Evolutionary conservation across 2,113 vertebrate genomes (phyloP).

Genomic region (Chaetura pelagica): DNA sequence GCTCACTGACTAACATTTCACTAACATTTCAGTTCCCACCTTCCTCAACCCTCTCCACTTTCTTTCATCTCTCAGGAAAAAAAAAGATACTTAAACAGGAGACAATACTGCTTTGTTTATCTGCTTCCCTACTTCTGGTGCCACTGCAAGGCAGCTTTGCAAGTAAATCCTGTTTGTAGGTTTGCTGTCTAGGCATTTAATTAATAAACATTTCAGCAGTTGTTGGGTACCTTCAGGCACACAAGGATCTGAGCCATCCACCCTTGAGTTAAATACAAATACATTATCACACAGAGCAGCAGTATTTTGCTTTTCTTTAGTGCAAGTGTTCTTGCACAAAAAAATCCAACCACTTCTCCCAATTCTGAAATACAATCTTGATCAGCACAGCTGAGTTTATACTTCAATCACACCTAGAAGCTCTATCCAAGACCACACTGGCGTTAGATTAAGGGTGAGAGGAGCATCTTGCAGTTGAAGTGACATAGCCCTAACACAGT

Average conservation of each 20-base stretch:
- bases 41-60: slow-evolving; percentile 13
- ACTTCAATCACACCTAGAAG: neutral
- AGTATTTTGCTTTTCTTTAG: neutral
- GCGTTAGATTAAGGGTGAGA: neutral
- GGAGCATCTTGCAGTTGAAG: neutral
- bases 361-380: neutral
- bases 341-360: neutral
- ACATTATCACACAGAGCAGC: neutral
- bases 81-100: neutral
- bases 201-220: neutral
- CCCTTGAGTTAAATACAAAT: neutral
- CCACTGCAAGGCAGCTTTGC: neutral
- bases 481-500: neutral
- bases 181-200: neutral
- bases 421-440: neutral
- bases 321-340: neutral
- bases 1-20: neutral
- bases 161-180: neutral
- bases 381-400: neutral
- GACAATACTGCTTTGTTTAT: neutral
- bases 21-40: neutral
- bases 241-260: neutral
- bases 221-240: neutral
- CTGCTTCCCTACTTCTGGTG: neutral
- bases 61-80: neutral